Base-by-base conservation (phyloP, 2,113 vertebrate species). In the Microcebus lehilahytsara region DNA sequence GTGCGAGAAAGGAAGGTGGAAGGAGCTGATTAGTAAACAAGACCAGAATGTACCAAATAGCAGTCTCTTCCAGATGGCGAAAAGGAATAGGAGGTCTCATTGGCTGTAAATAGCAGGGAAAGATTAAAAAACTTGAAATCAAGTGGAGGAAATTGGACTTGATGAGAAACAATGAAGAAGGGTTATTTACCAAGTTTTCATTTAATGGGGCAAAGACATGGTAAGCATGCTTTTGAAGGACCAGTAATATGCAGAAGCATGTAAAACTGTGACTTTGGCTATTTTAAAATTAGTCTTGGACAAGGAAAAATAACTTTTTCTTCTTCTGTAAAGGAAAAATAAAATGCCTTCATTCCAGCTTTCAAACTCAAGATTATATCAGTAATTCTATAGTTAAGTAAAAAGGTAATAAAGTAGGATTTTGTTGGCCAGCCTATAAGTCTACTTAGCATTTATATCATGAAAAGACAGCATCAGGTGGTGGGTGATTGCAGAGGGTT, bases 81-180 rank as follows among this genome's bases (percentile, higher is more conserved):
- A 66, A 71, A 72, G 40, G 14, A 80, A 13, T 22, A 62, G 51
- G 23, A 40, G 32, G 22, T 49, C 9, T 27, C 51, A 23, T 34
- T 30, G 80, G 11, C 20, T 90, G 34, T 69, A 89, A 96, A 95
- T 40, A 86, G 85, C 72, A 64, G 9, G 56, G 16, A 4, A 75
- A 96, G 37, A 91, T 83, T 20, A 91, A 53, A 67, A 30, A 72
- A 74, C 30, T 87, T 87, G 49, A 86, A 95, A 94, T 69, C 83
- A 83, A 89, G 40, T 53, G 23, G 9, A 78, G 46, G 66, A 85
- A 85, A 96, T 42, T 66, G 14, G 34, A 66, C 49, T 91, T 91
- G 81, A 53, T 53, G 85, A 91, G 58, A 96, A 89, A 67, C 49
- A 51, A 58, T 60, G 23, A 60, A 91, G 23, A 60, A 91, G 30